Percentiles rank a stretch among this genome's conserved stretches.
phyloP scores from a whole-genome alignment of 2,113 vertebrate species.

The Crocuta crocuta region DNA sequence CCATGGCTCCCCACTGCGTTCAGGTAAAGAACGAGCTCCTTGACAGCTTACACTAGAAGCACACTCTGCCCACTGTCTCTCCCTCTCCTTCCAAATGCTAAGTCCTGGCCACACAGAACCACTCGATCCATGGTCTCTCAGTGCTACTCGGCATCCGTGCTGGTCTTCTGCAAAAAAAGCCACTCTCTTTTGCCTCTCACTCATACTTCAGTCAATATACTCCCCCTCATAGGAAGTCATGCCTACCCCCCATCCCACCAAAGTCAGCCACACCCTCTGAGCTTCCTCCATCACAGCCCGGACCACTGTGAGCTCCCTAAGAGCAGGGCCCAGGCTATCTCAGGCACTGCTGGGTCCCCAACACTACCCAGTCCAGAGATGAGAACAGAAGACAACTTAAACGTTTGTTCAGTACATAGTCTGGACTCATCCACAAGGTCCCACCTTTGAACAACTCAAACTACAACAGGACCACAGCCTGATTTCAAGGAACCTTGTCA shows the following conservation, averaged over 20 bases:
- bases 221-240: background rate
- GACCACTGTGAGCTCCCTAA: background rate
- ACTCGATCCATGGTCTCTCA: background rate
- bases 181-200: background rate
- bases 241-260: background rate
- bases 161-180: background rate
- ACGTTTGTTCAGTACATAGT: background rate
- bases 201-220: background rate
- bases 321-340: background rate
- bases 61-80: background rate
- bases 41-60: background rate
- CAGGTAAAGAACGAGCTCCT: background rate
- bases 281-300: background rate
- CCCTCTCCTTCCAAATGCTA: background rate
- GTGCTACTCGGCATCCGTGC: background rate
- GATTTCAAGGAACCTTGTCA: background rate
- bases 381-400: background rate
- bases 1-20: background rate
- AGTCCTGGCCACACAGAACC: background rate
- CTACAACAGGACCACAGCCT: background rate
- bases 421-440: background rate
- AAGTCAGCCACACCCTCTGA: background rate
- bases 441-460: background rate
- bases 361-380: background rate
- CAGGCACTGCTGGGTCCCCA: background rate